Evolutionary conservation across 2,113 vertebrate genomes (phyloP).

Genomic region (Dasyprocta punctata): DNA sequence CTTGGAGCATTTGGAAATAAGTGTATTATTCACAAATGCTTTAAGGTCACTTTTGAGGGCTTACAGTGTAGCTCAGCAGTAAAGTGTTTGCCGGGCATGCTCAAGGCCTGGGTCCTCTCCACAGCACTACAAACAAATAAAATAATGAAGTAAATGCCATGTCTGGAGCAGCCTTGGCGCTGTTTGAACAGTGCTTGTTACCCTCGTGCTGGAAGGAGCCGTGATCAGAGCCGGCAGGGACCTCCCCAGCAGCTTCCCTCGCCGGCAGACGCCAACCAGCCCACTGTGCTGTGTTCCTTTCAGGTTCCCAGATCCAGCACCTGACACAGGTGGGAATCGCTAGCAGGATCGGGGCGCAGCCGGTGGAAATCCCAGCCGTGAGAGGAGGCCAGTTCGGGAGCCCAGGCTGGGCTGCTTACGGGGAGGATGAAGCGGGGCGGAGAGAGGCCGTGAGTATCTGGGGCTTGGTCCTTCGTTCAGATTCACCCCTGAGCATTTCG

Average conservation of each 20-base stretch:
- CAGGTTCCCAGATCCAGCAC: slow-evolving; percentile 96
- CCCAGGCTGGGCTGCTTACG: slow-evolving; percentile 92
- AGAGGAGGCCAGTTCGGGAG: slow-evolving; percentile 90
- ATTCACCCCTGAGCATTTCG: not conserved
- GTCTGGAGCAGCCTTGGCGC: not conserved
- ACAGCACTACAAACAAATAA: not conserved
- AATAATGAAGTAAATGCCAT: not conserved
- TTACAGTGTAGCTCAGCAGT: not conserved
- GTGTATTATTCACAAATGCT: not conserved
- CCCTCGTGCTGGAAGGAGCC: not conserved
- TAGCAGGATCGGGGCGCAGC: slow-evolving; percentile 91
- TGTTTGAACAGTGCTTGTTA: fast-evolving
- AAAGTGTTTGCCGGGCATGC: not conserved
- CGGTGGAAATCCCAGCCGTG: slow-evolving; percentile 88
- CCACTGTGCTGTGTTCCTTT: slow-evolving; percentile 28
- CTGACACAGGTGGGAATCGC: slow-evolving; percentile 95
- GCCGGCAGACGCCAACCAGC: not conserved
- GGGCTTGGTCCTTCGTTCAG: slow-evolving; percentile 60
- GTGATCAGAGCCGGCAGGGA: not conserved
- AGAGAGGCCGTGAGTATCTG: slow-evolving; percentile 93
- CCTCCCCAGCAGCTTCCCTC: fast-evolving
- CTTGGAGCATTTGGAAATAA: not conserved
- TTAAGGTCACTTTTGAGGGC: not conserved
- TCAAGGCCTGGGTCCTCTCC: not conserved
- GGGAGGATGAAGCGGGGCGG: slow-evolving; percentile 90